Base-by-base conservation (phyloP, 1,140 invertebrate species). In the Magallana ariakensis region DNA sequence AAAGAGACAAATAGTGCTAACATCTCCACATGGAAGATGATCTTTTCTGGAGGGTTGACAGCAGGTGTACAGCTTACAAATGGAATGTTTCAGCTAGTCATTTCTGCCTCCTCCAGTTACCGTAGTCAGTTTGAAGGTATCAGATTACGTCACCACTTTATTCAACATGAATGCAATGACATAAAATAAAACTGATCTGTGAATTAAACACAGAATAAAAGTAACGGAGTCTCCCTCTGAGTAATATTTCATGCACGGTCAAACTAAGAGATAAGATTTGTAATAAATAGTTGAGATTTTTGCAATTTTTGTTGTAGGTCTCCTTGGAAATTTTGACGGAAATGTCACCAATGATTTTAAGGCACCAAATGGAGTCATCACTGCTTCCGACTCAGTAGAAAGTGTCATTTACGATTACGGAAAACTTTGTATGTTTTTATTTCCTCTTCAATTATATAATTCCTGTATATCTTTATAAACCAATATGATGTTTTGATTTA, bases 311-410 rank as follows among this genome's bases (percentile, higher is more conserved):
- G 22, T 85, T 88, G 62, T 26, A 90, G 90, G 90, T 22, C 22
- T 90, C 15, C 75, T 89, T 83, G 90, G 90, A 33, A 91, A 89
- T 75, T 91, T 84, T 85, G 84, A 91, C 85, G 87, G 80, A 3
- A 82, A 89, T 56, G 19, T 11, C 19, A 87, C 53, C 5, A 82
- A 91, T 62, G 90, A 91, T 13, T 88, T 88, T 58, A 66, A 58
- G 2, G 19, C 57, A 11, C 90, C 90, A 13, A n/a, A 87, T 33
- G 90, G 88, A n/a, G 10, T 9, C n/a, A 81, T 80, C 15, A 86
- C 53, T 33, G 46, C 86, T 4, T 66, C 86, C 0, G 16, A 5
- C 62, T 26, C 62, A 19, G 62, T 26, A 5, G 62, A 66, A 19
- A 66, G 62, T 66, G n/a, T 19, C 62, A 66, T 66, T 22, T 66